phyloP scores from a whole-genome alignment of 1,140 invertebrate genomes.

The Drosophila pandora region DNA sequence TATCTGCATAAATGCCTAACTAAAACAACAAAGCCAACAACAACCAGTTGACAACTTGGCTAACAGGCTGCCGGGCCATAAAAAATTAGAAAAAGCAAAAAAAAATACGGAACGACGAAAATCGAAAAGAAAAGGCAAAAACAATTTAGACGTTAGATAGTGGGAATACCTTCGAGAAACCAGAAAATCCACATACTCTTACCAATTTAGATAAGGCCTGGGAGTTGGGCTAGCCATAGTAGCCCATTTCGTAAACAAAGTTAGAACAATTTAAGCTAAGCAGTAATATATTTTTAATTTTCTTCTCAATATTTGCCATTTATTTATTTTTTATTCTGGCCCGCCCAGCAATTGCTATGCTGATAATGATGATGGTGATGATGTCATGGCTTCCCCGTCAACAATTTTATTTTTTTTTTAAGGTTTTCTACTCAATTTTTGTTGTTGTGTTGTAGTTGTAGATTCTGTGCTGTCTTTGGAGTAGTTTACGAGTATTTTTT shows the following conservation, averaged over 20 bases:
- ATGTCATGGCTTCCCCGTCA: slow-evolving; percentile 54
- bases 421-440: background rate
- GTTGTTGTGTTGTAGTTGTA: too few relatives aligned
- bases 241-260: background rate
- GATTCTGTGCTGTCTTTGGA: background rate
- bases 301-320: slow-evolving; percentile 59
- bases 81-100: slow-evolving; percentile 31
- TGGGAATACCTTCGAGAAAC: slow-evolving; percentile 2
- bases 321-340: slow-evolving; percentile 29
- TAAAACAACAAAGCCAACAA: slow-evolving; percentile 29
- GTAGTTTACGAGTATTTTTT: slow-evolving; percentile 8
- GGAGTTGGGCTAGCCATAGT: background rate
- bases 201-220: background rate
- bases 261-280: background rate
- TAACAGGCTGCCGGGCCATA: slow-evolving; percentile 65
- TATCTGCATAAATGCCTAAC: slow-evolving; percentile 62
- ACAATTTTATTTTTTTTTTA: slow-evolving; percentile 19
- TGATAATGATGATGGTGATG: slow-evolving; percentile 43
- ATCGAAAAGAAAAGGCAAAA: slow-evolving; percentile 11
- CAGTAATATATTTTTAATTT: slow-evolving; percentile 63
- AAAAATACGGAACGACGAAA: slow-evolving; percentile 3
- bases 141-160: slow-evolving; percentile 16
- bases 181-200: slow-evolving; percentile 1
- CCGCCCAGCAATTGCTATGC: background rate
- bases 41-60: slow-evolving; percentile 71